A percentile compares a stretch with the other conserved stretches of the same genome.
phyloP scores from a whole-genome alignment of 2,113 vertebrate species.

The Mesembrinibis cayennensis region DNA sequence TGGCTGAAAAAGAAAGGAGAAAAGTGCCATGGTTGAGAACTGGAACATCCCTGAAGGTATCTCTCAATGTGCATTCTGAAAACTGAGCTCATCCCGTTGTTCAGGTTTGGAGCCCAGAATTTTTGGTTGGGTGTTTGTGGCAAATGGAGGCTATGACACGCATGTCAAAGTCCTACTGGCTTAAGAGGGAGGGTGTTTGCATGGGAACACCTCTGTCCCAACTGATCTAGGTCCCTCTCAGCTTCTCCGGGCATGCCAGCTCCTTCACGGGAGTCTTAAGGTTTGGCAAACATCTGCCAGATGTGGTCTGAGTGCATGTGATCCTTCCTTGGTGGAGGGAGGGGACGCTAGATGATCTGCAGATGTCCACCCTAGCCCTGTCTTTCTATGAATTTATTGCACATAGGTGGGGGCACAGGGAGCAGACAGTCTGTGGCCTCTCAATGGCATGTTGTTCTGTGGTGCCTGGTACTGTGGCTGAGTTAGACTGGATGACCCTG shows the following conservation, averaged over 20 bases:
- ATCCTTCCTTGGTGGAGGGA: neutral
- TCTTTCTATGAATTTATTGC: neutral
- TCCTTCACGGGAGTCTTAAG: neutral
- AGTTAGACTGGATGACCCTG: neutral
- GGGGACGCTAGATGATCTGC: neutral
- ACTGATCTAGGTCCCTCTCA: neutral
- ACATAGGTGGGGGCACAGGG: accelerated
- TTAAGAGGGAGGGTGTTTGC: neutral
- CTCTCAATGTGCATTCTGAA: neutral
- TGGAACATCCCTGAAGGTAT: neutral
- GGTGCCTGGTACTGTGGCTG: accelerated
- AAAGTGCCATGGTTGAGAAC: neutral
- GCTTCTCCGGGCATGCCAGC: neutral
- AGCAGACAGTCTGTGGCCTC: accelerated
- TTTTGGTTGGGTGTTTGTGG: neutral
- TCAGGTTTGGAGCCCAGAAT: neutral
- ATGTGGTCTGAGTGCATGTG: accelerated
- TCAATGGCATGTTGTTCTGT: accelerated
- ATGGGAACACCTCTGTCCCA: accelerated
- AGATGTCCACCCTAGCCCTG: neutral
- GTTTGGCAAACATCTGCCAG: neutral
- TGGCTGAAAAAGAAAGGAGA: neutral
- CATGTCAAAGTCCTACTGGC: accelerated
- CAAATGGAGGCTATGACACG: neutral
- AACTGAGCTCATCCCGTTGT: neutral